A percentile compares a stretch with the other conserved stretches of the same genome.
phyloP scores from a whole-genome alignment of 2,888 invertebrate species.

The Drosophila anomelani region DNA sequence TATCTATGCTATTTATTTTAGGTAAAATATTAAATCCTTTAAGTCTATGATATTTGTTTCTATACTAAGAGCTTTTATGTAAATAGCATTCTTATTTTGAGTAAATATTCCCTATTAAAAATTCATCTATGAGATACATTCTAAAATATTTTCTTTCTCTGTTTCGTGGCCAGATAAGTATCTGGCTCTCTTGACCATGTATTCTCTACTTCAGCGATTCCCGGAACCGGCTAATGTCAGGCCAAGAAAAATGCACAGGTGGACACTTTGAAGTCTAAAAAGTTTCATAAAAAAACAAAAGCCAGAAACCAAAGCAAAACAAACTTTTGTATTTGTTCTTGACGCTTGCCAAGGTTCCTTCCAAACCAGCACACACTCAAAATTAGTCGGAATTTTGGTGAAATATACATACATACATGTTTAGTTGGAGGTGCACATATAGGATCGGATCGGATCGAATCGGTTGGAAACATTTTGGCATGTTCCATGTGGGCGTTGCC shows the following conservation, averaged over 20 bases:
- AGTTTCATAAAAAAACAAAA: constrained; percentile 25
- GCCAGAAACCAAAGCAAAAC: constrained; percentile 56
- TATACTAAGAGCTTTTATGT: neutral
- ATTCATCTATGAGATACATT: neutral
- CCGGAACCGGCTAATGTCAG: constrained; percentile 65
- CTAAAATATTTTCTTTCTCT: neutral
- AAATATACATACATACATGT: constrained; percentile 43
- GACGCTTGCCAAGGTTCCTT: constrained; percentile 72
- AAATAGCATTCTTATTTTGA: neutral
- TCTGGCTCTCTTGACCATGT: constrained; percentile 39
- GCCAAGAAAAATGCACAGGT: constrained; percentile 72
- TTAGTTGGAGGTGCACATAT: constrained; percentile 25
- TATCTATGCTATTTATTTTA: no score
- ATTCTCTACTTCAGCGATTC: constrained; percentile 48
- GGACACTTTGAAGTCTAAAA: constrained; percentile 65
- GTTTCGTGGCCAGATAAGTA: constrained; percentile 1
- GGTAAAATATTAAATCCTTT: neutral
- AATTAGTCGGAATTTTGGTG: constrained; percentile 68
- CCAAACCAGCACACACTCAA: constrained; percentile 28
- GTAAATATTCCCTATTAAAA: neutral
- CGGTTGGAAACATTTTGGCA: constrained; percentile 40
- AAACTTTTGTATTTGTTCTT: constrained; percentile 74
- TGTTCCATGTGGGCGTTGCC: constrained; percentile 70
- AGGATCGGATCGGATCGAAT: constrained; percentile 11
- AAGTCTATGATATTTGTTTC: neutral